These are phyloP conservation scores for Lanius collurio DNA, from an alignment of 2,113 vertebrate species.

Conservation along the genomic window DNA sequence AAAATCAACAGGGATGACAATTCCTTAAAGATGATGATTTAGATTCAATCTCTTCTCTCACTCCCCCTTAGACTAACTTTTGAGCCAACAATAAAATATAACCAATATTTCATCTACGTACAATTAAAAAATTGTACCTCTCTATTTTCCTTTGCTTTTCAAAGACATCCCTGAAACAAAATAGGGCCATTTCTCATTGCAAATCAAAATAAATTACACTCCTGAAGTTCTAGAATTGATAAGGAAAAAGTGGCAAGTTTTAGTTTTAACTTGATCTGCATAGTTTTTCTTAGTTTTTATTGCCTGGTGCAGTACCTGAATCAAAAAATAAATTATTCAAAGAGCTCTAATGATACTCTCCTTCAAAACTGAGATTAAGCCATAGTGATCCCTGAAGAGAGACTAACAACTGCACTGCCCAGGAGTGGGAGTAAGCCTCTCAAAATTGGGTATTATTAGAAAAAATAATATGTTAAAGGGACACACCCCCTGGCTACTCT, in stretches of 20 bases:
- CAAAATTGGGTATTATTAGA: background rate
- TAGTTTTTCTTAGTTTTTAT: background rate
- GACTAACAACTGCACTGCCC: background rate
- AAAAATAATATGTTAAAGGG: background rate
- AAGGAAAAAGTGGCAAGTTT: background rate
- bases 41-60: background rate
- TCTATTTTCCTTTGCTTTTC: background rate
- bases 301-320: background rate
- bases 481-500: background rate
- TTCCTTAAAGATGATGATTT: background rate
- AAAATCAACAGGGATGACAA: background rate
- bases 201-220: background rate
- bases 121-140: background rate
- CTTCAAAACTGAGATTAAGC: background rate
- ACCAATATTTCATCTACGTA: background rate
- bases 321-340: background rate
- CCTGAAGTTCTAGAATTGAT: background rate
- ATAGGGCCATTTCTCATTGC: background rate
- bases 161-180: background rate
- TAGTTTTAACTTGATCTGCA: background rate
- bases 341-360: background rate
- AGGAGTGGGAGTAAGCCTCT: background rate
- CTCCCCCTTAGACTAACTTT: background rate
- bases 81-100: background rate
- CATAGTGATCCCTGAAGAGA: background rate